phyloP scores from a whole-genome alignment of 2,797 vertebrate genomes.

The Melanotaenia pygmaea region DNA sequence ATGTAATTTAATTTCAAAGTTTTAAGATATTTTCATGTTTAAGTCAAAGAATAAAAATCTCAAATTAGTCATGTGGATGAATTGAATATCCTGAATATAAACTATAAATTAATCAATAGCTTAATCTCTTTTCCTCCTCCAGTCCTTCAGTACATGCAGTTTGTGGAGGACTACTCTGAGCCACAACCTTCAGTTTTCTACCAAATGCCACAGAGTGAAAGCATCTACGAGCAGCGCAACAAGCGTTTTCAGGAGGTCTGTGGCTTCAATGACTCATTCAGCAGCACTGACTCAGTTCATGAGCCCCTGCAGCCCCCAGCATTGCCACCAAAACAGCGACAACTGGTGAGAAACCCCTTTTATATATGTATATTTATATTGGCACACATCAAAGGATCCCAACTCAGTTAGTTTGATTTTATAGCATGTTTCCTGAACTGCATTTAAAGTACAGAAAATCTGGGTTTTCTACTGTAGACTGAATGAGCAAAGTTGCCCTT shows the following conservation, averaged over 20 bases:
- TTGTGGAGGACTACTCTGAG: slow-evolving; percentile 98
- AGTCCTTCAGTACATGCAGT: slow-evolving; percentile 99
- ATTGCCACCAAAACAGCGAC: slow-evolving; percentile 95
- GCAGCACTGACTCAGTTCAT: slow-evolving; percentile 83
- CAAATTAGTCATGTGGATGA: neutral
- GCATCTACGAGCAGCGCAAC: slow-evolving; percentile 97
- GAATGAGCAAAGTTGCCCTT: slow-evolving; percentile 34
- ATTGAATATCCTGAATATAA: neutral
- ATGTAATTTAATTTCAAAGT: neutral
- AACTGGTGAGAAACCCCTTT: slow-evolving; percentile 88
- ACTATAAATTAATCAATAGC: neutral
- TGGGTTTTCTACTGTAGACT: slow-evolving; percentile 23
- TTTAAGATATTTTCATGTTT: neutral
- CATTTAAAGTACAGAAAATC: slow-evolving; percentile 3
- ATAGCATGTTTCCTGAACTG: neutral
- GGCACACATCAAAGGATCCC: neutral
- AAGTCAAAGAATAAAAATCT: neutral
- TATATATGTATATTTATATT: neutral
- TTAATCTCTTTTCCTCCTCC: slow-evolving; percentile 22
- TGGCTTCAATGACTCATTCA: slow-evolving; percentile 92
- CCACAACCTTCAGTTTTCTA: slow-evolving; percentile 98
- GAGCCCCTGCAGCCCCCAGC: slow-evolving; percentile 91
- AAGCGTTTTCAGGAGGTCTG: slow-evolving; percentile 95
- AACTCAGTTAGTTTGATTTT: neutral
- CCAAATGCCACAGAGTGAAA: slow-evolving; percentile 96